Conservation (phyloP, 2,888 invertebrate species). For the Metellina segmentata region DNA sequence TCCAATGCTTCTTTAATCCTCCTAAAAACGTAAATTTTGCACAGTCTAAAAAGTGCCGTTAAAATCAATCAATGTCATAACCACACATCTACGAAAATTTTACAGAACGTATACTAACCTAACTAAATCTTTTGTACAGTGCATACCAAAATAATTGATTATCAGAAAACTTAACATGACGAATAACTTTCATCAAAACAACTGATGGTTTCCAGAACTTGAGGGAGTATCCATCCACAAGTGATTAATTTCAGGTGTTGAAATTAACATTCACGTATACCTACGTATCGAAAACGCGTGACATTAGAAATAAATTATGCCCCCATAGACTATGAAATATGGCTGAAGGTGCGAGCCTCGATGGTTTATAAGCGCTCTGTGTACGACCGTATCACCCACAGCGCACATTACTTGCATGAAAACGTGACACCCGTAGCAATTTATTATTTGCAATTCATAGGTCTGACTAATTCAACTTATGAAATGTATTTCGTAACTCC, state of each 20-base stretch:
- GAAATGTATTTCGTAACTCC: slow-evolving; percentile 37
- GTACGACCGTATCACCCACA: background rate
- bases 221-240: background rate
- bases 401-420: slow-evolving; percentile 4
- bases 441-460: slow-evolving; percentile 51
- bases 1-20: too few species aligned
- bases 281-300: slow-evolving; percentile 10
- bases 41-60: too few species aligned
- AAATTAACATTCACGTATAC: slow-evolving; percentile 28
- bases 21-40: too few species aligned
- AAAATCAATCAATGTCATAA: too few species aligned
- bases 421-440: slow-evolving; percentile 42
- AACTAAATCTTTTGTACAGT: too few species aligned
- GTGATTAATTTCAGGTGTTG: background rate
- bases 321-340: slow-evolving; percentile 25
- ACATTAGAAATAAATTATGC: slow-evolving; percentile 24
- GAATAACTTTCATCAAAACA: background rate
- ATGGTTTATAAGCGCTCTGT: background rate
- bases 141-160: too few species aligned
- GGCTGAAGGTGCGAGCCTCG: background rate
- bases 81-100: too few species aligned
- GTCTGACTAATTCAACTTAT: slow-evolving; percentile 37
- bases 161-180: background rate
- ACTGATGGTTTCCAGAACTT: background rate
- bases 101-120: too few species aligned